Base-by-base conservation (phyloP, 2,888 invertebrate species). In the Pyralis farinalis region DNA sequence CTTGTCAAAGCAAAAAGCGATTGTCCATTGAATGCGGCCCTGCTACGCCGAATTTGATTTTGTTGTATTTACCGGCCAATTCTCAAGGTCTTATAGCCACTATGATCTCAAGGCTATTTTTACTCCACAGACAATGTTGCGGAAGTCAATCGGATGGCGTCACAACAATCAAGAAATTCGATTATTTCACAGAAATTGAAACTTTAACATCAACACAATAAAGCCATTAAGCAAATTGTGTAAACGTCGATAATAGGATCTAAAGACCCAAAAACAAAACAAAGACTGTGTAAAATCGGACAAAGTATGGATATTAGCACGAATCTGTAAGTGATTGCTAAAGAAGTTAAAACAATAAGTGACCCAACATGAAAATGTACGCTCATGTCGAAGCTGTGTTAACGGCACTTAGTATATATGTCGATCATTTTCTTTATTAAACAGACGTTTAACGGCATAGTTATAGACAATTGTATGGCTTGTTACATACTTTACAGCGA, bases 301-400 rank as follows among this genome's bases (percentile, higher is more conserved):
- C 34, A 25, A 12, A 30, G 29, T 36, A 36, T 27, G 35, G 28
- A 10, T 34, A 11, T 34, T 34, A 34, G 22, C 21, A 21, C 27
- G 12, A 27, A 21, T 36, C 27, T 8, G 25, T 25, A 25, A 37
- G 32, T 28, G 36, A 32, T 32, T 41, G 32, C 16, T 28, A 35
- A 27, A 25, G 34, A 22, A 11, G 9, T 12, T 27, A 31, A 25
- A 9, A 32, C 33, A 37, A 41, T 33, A 27, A 20, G 22, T 34
- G 16, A 16, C 16, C 16, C 16, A 16, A 16, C 36, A 32, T 36
- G 1, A 21, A 36, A 36, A 37, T 36, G 36, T 12, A 22, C 41
- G 36, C 32, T 11, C 12, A 6, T n/a, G 27, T 25, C 38, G 34
- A 41, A 33, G 41, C n/a, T 35, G 33, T 16, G n/a, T 25, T 16